Base-by-base conservation (phyloP, 2,113 vertebrate species). In the Catharus bicknelli region DNA sequence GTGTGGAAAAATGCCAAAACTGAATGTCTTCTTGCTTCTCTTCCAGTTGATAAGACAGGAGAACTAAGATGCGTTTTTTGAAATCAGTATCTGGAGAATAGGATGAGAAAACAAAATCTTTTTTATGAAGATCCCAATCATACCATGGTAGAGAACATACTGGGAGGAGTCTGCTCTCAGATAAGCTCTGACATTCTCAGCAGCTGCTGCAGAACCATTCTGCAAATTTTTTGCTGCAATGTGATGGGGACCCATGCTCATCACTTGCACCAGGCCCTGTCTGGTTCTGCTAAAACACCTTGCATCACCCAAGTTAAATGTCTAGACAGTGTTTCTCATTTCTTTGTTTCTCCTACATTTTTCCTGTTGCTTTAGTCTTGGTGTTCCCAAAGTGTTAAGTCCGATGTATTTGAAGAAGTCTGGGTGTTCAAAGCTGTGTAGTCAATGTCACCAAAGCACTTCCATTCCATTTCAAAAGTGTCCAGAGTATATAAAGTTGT, bases 1-100 rank as follows among this genome's bases (percentile, higher is more conserved):
- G 74, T 22, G 62, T 91, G 92, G 89, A 96, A 90, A 95, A 87
- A 80, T 91, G 94, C 95, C 96, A 96, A 90, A 77, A 66, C 38
- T 53, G 81, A 85, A 88, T 83, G 75, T 80, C 94, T 94, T 92
- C 84, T 96, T 93, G 82, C 78, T 83, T 92, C 91, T 82, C 47
- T 92, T 91, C 87, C 87, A 92, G 84, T 90, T 91, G 94, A 94
- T 92, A 90, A 90, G 91, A 90, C 70, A 92, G 86, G 32, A 93
- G 55, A 94, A 84, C 74, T 94, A 58, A 92, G 89, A 85, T 58
- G 55, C 68, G 73, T 81, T 95, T 85, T 94, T 86, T 90, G 27
- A 95, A 89, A 77, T 77, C 74, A 86, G 47, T 89, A 86, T 90
- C 67, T 92, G 62, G 70, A 91, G 55, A 85, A 92, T 67, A 77